These are phyloP conservation scores for Halcyon leucocephala DNA, from an alignment of 2,797 vertebrate species.

Conservation along the genomic window DNA sequence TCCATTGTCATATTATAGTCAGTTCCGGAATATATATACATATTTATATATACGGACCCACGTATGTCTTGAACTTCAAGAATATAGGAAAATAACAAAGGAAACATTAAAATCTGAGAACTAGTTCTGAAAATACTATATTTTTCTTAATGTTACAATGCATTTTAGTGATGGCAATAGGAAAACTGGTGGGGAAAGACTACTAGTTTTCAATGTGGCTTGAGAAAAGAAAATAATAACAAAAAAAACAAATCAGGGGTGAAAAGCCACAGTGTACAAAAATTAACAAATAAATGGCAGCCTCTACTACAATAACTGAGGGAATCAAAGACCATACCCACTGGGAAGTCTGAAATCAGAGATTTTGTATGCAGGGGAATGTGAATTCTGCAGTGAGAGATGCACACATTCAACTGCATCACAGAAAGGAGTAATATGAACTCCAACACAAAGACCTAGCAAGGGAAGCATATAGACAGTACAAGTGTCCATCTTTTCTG, in stretches of 20 bases:
- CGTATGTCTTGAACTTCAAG: background rate
- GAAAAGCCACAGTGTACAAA: background rate
- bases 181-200: background rate
- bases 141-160: background rate
- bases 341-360: background rate
- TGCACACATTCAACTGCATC: background rate
- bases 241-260: background rate
- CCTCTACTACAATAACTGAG: background rate
- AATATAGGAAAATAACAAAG: background rate
- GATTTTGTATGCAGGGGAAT: background rate
- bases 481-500: background rate
- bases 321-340: background rate
- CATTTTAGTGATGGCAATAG: background rate
- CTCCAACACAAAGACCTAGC: background rate
- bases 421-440: background rate
- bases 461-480: background rate
- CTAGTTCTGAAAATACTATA: background rate
- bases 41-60: fast-evolving
- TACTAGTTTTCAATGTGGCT: background rate
- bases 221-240: background rate
- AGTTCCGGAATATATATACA: background rate
- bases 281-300: background rate
- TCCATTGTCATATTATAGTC: background rate
- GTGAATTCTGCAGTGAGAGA: background rate
- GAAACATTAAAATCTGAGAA: background rate